These are phyloP conservation scores for Coelopa frigida DNA, from an alignment of 1,140 invertebrate species.

Conservation along the genomic window DNA sequence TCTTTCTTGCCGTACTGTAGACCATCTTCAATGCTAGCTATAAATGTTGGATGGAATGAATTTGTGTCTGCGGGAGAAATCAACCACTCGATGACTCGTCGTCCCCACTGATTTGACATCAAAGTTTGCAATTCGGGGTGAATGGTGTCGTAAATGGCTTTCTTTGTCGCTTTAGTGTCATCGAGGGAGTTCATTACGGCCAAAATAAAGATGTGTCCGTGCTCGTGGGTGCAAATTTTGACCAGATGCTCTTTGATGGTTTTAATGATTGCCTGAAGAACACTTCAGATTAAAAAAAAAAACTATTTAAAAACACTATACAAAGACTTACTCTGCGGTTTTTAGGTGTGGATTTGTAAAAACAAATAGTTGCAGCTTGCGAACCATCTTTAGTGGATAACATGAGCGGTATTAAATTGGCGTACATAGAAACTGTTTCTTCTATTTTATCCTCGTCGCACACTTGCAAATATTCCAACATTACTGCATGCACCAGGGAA, in stretches of 20 bases:
- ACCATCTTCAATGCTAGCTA: slow-evolving; percentile 64
- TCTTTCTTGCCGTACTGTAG: slow-evolving; percentile 76
- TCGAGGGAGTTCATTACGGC: slow-evolving; percentile 85
- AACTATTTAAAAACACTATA: neutral
- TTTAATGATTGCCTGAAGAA: slow-evolving; percentile 60
- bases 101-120: slow-evolving; percentile 63
- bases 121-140: slow-evolving; percentile 64
- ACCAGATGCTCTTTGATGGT: slow-evolving; percentile 76
- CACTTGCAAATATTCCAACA: slow-evolving; percentile 71
- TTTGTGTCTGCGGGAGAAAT: slow-evolving; percentile 67
- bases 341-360: slow-evolving; percentile 58
- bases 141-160: slow-evolving; percentile 70
- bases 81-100: slow-evolving; percentile 71
- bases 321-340: slow-evolving; percentile 32
- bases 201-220: slow-evolving; percentile 75
- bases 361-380: slow-evolving; percentile 68
- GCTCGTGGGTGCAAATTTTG: slow-evolving; percentile 74
- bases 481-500: slow-evolving; percentile 66
- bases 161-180: slow-evolving; percentile 84
- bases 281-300: neutral
- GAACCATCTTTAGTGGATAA: slow-evolving; percentile 77
- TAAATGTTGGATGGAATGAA: slow-evolving; percentile 67
- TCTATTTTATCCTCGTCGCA: slow-evolving; percentile 52
- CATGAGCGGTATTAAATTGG: slow-evolving; percentile 66
- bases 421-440: slow-evolving; percentile 65